Conservation (phyloP, 2,888 invertebrate species). For the Thelaira solivaga region DNA sequence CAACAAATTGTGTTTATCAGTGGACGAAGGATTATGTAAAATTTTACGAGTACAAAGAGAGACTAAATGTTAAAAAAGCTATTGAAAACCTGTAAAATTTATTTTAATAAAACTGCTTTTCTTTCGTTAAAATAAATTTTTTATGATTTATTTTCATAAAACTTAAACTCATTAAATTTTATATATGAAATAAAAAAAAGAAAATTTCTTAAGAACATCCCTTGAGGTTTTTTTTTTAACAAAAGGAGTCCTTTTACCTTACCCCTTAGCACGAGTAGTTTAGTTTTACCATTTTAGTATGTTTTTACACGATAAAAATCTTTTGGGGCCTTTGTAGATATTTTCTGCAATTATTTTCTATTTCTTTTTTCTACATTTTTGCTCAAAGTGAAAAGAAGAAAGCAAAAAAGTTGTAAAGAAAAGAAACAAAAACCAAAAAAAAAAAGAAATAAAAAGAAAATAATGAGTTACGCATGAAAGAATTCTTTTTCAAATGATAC, state of each 20-base stretch:
- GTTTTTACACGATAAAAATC: slow-evolving; percentile 44
- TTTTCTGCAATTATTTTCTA: slow-evolving; percentile 62
- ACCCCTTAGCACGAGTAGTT: background rate
- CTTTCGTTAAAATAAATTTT: too few relatives aligned
- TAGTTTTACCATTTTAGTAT: slow-evolving; percentile 9
- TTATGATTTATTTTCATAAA: background rate
- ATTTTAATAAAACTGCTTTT: background rate
- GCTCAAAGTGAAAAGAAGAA: slow-evolving; percentile 47
- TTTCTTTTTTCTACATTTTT: slow-evolving; percentile 34
- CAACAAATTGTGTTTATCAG: slow-evolving; percentile 15
- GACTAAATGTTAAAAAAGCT: background rate
- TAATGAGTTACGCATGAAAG: slow-evolving; percentile 77
- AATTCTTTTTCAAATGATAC: slow-evolving; percentile 69
- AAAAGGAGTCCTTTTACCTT: background rate
- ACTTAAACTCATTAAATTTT: slow-evolving; percentile 26
- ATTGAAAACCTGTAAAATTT: background rate
- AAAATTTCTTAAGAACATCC: slow-evolving; percentile 34
- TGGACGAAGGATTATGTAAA: background rate
- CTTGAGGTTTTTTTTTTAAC: slow-evolving; percentile 1
- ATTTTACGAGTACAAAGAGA: background rate
- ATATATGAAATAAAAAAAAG: background rate
- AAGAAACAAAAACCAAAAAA: slow-evolving; percentile 57
- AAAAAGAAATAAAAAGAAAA: slow-evolving; percentile 66
- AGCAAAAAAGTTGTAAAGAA: slow-evolving; percentile 43
- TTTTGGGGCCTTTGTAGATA: slow-evolving; percentile 47